These are phyloP conservation scores for Myiozetetes cayanensis DNA, from an alignment of 2,113 vertebrate genomes.

Conservation along the genomic window DNA sequence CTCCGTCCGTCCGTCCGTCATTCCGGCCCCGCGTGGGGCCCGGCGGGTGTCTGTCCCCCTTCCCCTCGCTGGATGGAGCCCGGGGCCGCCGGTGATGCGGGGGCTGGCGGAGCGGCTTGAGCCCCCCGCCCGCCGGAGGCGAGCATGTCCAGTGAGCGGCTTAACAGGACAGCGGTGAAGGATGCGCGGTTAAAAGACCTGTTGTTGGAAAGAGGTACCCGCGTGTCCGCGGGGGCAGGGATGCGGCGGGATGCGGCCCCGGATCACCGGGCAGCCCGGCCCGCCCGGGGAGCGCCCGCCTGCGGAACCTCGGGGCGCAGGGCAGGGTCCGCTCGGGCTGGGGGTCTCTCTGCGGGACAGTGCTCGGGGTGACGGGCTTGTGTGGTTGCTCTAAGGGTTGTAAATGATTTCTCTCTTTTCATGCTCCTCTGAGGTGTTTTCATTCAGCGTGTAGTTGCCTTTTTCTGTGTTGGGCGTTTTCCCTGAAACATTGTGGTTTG, in stretches of 20 bases:
- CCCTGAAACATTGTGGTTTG: background rate
- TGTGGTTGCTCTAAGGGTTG: accelerated
- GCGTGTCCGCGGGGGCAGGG: background rate
- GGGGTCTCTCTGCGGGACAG: background rate
- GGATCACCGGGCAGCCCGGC: background rate
- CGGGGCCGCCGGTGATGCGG: conserved; percentile 42
- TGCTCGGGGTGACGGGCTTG: background rate
- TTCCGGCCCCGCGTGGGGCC: too few species aligned
- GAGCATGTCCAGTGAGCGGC: conserved; percentile 75
- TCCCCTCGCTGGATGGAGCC: background rate
- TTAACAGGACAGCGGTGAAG: conserved; percentile 73
- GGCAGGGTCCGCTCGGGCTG: background rate
- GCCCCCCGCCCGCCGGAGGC: conserved; percentile 15
- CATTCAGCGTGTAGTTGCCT: accelerated
- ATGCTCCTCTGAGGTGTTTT: background rate
- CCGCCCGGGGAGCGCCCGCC: background rate
- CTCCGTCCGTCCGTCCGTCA: too few species aligned
- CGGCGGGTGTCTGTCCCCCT: too few species aligned
- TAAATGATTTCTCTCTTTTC: accelerated
- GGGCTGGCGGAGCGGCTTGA: conserved; percentile 20
- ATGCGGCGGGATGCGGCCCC: background rate
- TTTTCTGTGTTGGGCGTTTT: background rate
- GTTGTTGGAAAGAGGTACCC: conserved; percentile 77
- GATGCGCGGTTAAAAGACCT: conserved; percentile 74
- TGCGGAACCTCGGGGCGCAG: too few species aligned